A percentile compares a stretch with the other conserved stretches of the same genome.
Evolutionary conservation across 2,888 invertebrate genomes (phyloP).

Genomic region (Pyrocoelia pectoralis): DNA sequence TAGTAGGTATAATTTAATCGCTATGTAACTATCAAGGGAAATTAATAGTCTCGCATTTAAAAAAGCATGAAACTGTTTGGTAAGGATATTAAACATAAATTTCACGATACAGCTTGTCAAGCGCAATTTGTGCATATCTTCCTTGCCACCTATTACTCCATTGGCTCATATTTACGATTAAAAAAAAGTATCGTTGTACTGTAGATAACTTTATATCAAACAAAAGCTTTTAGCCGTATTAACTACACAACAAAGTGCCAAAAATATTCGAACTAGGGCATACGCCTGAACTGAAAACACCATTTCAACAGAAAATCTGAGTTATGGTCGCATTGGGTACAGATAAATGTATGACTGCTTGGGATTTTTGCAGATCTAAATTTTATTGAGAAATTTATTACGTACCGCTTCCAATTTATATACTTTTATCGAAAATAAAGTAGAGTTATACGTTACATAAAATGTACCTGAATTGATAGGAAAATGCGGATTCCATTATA

Average conservation of each 20-base stretch:
- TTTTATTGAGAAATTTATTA: constrained; percentile 36
- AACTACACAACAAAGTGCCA: constrained; percentile 9
- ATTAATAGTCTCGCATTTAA: too few species aligned
- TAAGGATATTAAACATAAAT: too few species aligned
- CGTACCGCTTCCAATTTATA: constrained; percentile 30
- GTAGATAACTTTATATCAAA: not conserved
- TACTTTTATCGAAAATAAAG: constrained; percentile 22
- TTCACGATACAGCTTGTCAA: too few species aligned
- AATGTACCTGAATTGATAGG: not conserved
- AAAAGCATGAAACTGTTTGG: too few species aligned
- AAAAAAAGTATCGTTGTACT: not conserved
- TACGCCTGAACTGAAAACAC: constrained; percentile 21
- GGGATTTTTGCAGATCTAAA: constrained; percentile 30
- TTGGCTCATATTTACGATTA: not conserved
- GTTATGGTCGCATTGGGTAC: constrained; percentile 24
- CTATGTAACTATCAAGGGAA: too few species aligned
- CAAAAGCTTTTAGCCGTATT: constrained; percentile 11
- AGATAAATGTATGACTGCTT: constrained; percentile 33
- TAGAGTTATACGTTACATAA: constrained; percentile 3
- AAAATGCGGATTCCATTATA: not conserved
- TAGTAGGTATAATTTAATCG: too few species aligned
- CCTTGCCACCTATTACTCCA: not conserved
- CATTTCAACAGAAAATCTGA: constrained; percentile 30
- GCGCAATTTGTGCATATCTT: too few species aligned
- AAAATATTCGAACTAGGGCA: constrained; percentile 9